Conservation (phyloP, 53 echinoderm and acorn worm genomes). For the Antedon mediterranea region DNA sequence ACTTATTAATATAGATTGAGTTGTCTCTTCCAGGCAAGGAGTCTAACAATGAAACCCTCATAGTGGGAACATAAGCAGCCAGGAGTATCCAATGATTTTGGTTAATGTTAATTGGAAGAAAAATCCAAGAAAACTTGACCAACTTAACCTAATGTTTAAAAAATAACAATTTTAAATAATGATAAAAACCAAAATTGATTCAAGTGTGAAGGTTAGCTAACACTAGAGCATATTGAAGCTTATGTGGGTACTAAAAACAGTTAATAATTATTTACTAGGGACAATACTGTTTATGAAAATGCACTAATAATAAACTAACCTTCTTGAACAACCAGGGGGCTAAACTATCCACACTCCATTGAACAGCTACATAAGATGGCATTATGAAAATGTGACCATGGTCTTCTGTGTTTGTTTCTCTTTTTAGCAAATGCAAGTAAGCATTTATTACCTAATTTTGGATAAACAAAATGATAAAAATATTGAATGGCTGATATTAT, state of each 20-base stretch:
- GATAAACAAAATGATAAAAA: no score
- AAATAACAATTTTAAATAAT: background rate
- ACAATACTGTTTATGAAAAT: no score
- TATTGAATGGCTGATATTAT: no score
- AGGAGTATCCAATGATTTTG: slow-evolving; percentile 13
- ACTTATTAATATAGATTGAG: no score
- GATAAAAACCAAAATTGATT: no score
- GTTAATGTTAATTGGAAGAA: slow-evolving; percentile 13
- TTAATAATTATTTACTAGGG: no score
- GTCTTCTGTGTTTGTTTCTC: slow-evolving; percentile 2
- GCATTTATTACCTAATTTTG: slow-evolving; percentile 15
- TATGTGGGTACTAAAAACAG: no score
- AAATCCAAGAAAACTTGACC: slow-evolving; percentile 5
- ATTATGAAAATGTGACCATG: slow-evolving; percentile 9
- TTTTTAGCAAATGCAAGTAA: slow-evolving; percentile 3
- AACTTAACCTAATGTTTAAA: slow-evolving; percentile 3
- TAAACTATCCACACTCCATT: slow-evolving; percentile 10
- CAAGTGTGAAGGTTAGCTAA: no score
- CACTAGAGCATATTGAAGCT: no score
- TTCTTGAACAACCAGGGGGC: slow-evolving; percentile 9
- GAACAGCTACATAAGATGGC: slow-evolving; percentile 16
- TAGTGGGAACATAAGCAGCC: slow-evolving; percentile 3
- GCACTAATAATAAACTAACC: background rate
- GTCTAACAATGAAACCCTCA: background rate
- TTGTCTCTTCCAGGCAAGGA: no score